phyloP scores from a whole-genome alignment of 2,797 vertebrate species.

The Loriculus beryllinus region DNA sequence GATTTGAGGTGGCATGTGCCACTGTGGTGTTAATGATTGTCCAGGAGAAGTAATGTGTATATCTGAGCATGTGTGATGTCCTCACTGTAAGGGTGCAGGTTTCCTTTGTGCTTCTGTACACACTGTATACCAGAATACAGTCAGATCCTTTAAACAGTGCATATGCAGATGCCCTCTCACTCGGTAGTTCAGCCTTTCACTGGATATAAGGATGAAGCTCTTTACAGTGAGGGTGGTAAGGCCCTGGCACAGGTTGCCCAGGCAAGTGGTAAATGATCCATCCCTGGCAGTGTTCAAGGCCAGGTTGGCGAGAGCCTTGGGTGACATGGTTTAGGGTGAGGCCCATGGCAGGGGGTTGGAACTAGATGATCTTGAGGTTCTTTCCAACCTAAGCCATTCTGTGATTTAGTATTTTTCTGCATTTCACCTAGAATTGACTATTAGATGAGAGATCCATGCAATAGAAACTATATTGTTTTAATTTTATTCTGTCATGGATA shows the following conservation, averaged over 20 bases:
- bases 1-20: neutral
- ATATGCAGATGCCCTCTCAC: neutral
- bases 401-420: neutral
- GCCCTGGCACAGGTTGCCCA: neutral
- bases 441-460: neutral
- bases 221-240: neutral
- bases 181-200: neutral
- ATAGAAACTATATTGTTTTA: neutral
- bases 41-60: neutral
- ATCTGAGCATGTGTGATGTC: neutral
- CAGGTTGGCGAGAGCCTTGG: neutral
- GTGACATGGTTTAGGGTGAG: neutral
- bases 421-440: neutral
- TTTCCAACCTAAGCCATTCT: neutral
- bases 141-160: neutral
- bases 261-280: neutral
- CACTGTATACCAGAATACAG: neutral
- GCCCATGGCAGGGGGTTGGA: neutral
- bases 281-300: neutral
- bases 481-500: neutral
- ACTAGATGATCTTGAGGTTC: neutral
- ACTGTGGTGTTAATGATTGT: neutral
- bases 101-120: neutral
- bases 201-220: neutral
- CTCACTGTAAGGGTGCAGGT: neutral